Conservation (phyloP, 92 coral and sea anemone species). For the Muricea muricata region DNA sequence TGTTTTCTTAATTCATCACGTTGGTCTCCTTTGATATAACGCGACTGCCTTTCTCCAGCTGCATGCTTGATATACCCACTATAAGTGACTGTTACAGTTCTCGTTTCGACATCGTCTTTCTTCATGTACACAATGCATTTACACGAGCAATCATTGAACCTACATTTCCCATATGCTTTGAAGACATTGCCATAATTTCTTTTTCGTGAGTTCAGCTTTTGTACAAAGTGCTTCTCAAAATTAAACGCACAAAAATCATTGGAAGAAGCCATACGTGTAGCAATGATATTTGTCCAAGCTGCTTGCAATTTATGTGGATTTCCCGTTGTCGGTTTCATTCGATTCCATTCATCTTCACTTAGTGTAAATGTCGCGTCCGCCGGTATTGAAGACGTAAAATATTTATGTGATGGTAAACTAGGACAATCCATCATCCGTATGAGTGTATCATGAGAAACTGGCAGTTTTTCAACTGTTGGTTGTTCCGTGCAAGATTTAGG, state of each 20-base stretch:
- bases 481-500: neutral
- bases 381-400: neutral
- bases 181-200: slow-evolving; percentile 2
- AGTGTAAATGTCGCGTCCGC: neutral
- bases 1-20: neutral
- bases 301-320: neutral
- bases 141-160: slow-evolving; percentile 1
- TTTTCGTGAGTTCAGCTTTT: slow-evolving; percentile 4
- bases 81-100: neutral
- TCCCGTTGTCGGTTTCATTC: neutral
- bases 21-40: neutral
- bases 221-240: neutral
- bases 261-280: neutral
- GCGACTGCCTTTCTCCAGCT: slow-evolving; percentile 9
- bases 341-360: slow-evolving; percentile 24
- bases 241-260: slow-evolving; percentile 12
- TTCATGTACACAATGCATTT: neutral
- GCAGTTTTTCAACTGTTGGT: neutral
- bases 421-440: slow-evolving; percentile 10
- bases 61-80: neutral
- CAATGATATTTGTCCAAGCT: slow-evolving; percentile 13
- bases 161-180: neutral
- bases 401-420: neutral
- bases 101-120: neutral
- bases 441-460: slow-evolving; percentile 8